Conservation (phyloP, 2,888 invertebrate species). For the Ectobius pallidus region DNA sequence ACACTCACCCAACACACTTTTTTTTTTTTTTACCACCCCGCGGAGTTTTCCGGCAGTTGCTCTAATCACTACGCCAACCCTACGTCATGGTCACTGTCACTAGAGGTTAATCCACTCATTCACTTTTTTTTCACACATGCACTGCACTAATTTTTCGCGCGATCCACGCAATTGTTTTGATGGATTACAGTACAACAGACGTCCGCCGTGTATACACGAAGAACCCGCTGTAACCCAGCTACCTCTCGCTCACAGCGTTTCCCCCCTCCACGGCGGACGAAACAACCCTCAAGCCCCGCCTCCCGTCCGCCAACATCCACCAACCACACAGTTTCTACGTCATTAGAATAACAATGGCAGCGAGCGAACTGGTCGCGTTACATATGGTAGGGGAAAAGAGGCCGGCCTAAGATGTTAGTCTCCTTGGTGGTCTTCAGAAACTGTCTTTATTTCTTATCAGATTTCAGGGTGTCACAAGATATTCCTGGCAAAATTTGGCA, state of each 20-base stretch:
- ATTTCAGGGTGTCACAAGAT: neutral
- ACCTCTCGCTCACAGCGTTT: neutral
- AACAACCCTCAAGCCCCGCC: neutral
- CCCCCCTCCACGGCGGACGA: neutral
- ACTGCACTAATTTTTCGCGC: neutral
- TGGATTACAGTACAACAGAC: constrained; percentile 7
- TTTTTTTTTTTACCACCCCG: no score
- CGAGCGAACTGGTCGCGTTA: constrained; percentile 28
- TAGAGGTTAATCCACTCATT: no score
- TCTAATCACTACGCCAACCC: no score
- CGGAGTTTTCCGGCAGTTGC: no score
- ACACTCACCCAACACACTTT: no score
- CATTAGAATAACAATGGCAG: constrained; percentile 39
- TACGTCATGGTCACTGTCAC: neutral
- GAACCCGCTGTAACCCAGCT: neutral
- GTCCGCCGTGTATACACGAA: constrained; percentile 1
- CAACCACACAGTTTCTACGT: constrained; percentile 25
- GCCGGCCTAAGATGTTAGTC: neutral
- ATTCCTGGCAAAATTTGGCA: neutral
- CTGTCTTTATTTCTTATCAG: neutral
- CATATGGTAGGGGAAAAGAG: constrained; percentile 13
- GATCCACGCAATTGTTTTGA: constrained; percentile 30
- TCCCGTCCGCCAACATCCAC: constrained; percentile 1
- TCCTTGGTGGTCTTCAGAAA: neutral
- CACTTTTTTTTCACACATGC: neutral